Percentiles rank a stretch among this genome's conserved stretches.
These are phyloP conservation scores for Ophioderma brevispina DNA, from an alignment of 35 echinoderm and acorn worm genomes.

Conservation along the genomic window DNA sequence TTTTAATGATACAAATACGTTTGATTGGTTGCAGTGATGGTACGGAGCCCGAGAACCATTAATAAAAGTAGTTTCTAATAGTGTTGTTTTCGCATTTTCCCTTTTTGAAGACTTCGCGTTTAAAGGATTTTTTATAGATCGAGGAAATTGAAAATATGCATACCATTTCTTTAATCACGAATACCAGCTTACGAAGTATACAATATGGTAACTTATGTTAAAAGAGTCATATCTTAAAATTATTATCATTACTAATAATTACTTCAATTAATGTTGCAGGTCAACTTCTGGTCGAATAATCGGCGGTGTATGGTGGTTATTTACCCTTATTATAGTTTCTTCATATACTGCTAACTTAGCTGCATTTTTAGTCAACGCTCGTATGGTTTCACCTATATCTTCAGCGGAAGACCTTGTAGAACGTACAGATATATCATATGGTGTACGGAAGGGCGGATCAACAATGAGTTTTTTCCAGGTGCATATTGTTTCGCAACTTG, in stretches of 20 bases:
- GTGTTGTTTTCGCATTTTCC: no score
- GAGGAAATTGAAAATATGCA: no score
- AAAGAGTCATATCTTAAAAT: background rate
- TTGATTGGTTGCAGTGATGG: no score
- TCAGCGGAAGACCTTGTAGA: conserved; percentile 79
- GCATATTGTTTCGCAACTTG: no score
- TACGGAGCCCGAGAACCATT: no score
- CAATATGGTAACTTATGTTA: background rate
- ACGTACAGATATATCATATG: conserved; percentile 78
- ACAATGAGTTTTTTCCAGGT: conserved; percentile 72
- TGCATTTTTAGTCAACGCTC: conserved; percentile 81
- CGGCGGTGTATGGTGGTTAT: conserved; percentile 98
- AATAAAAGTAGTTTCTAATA: no score
- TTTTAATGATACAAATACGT: no score
- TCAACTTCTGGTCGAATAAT: conserved; percentile 79
- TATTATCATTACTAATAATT: background rate
- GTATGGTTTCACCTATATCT: conserved; percentile 71
- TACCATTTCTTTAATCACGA: no score
- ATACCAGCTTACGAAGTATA: no score
- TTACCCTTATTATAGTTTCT: conserved; percentile 90
- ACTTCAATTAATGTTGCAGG: conserved; percentile 31
- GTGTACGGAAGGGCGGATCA: conserved; percentile 46
- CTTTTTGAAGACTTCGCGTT: no score
- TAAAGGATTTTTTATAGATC: no score
- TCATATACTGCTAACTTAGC: conserved; percentile 98